Percentiles rank a stretch among this genome's conserved stretches.
Conservation (phyloP, 1,140 invertebrate species). For the Listronotus oregonensis region DNA sequence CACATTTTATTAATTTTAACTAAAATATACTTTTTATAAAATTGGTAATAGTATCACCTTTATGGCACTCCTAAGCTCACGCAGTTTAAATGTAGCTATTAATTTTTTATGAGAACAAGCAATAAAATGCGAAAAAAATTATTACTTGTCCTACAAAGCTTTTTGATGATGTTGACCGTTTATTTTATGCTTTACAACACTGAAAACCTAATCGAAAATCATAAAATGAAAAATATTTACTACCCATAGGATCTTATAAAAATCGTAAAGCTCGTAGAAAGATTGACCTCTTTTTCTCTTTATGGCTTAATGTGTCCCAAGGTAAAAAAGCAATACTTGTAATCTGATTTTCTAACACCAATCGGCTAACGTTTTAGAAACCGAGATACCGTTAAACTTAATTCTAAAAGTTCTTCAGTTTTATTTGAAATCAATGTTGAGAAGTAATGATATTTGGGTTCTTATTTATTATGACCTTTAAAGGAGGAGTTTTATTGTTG, state of each 20-base stretch:
- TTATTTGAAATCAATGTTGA: constrained; percentile 27
- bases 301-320: constrained; percentile 33
- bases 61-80: no score
- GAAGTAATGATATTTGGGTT: constrained; percentile 16
- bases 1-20: no score
- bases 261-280: constrained; percentile 17
- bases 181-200: no score
- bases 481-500: no score
- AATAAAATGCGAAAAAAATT: no score
- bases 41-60: no score
- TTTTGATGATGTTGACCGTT: no score
- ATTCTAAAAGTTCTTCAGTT: constrained; percentile 25
- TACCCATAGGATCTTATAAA: constrained; percentile 20
- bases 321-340: constrained; percentile 34
- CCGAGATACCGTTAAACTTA: constrained; percentile 34
- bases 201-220: no score
- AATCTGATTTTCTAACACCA: constrained; percentile 30
- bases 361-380: constrained; percentile 22
- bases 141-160: no score
- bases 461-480: background rate
- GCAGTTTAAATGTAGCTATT: no score
- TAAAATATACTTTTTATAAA: no score
- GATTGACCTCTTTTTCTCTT: constrained; percentile 17
- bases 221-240: constrained; percentile 3
- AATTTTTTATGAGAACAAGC: no score